Evolutionary conservation across 2,797 vertebrate genomes (phyloP).

Genomic region (Rhabdophis nuchalis): DNA sequence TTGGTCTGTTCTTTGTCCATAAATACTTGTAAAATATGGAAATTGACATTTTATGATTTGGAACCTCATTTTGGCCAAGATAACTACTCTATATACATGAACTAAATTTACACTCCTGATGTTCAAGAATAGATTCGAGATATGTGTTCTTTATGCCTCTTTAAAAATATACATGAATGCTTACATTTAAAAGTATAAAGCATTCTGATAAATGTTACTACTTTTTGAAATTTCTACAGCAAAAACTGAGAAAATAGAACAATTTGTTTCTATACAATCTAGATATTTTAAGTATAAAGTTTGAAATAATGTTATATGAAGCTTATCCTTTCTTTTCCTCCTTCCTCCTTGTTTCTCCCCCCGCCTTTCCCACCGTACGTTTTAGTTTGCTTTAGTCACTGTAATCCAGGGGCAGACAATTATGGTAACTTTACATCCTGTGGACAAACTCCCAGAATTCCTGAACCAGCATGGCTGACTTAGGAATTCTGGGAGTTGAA

Average conservation of each 20-base stretch:
- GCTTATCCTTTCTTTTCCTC: not conserved
- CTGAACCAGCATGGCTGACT: not conserved
- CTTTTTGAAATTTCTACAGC: not conserved
- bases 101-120: not conserved
- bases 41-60: not conserved
- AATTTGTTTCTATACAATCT: not conserved
- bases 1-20: not conserved
- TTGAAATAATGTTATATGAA: not conserved
- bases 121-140: not conserved
- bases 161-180: not conserved
- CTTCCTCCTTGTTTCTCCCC: not conserved
- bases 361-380: not conserved
- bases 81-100: not conserved
- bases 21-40: not conserved
- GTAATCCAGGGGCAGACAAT: not conserved
- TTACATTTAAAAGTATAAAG: not conserved
- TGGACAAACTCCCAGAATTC: not conserved
- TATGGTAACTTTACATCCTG: not conserved
- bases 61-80: not conserved
- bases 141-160: not conserved
- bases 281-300: not conserved
- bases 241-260: not conserved
- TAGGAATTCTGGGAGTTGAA: not conserved
- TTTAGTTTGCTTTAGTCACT: not conserved
- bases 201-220: not conserved